phyloP scores from a whole-genome alignment of 2,888 invertebrate species.

The Machimus rusticus region DNA sequence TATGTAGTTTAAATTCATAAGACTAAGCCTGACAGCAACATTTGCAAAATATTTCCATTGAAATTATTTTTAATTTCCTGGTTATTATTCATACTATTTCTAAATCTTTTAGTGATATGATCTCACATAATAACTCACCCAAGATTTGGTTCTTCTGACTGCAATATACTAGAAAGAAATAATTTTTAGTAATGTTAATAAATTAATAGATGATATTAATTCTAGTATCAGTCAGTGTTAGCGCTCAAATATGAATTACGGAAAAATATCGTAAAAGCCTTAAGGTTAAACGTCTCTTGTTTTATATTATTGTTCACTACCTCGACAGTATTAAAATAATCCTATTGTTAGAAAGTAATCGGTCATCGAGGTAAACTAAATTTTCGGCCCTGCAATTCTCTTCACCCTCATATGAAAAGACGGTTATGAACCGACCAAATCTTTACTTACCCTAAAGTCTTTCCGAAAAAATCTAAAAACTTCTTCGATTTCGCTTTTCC shows the following conservation, averaged over 20 bases:
- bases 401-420: not conserved
- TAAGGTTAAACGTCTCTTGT: not conserved
- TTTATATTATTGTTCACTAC: not conserved
- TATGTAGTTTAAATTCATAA: too few species aligned
- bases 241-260: not conserved
- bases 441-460: conserved; percentile 49
- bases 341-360: not conserved
- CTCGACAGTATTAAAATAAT: not conserved
- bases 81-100: not conserved
- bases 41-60: not conserved
- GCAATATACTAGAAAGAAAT: conserved; percentile 22
- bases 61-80: not conserved
- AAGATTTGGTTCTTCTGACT: not conserved
- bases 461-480: conserved; percentile 58
- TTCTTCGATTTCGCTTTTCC: conserved; percentile 59
- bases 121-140: not conserved
- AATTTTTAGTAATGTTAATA: not conserved
- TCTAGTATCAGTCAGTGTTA: not conserved
- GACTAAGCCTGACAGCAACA: too few species aligned
- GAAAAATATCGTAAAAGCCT: not conserved
- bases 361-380: not conserved
- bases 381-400: not conserved
- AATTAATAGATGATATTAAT: not conserved
- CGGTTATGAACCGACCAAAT: not conserved
- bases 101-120: not conserved